Evolutionary conservation across 30 jellyfish, hydroid and myxozoan genomes (phyloP).

Genomic region (Pseudorhiza aurosa): DNA sequence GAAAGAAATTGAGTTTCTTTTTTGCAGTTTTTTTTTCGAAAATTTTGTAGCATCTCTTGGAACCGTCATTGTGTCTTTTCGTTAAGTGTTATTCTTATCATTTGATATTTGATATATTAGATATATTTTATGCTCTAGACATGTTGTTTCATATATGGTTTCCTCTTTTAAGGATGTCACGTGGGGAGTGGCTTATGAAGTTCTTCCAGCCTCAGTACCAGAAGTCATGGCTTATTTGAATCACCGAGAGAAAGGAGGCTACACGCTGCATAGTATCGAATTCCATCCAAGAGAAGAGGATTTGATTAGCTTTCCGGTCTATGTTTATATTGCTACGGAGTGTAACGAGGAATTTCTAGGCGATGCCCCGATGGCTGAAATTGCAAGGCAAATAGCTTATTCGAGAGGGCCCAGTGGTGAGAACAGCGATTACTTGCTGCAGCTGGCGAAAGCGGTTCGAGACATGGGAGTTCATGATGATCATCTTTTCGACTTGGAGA

Average conservation of each 20-base stretch:
- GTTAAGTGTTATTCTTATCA: too few relatives aligned
- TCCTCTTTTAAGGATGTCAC: conserved; percentile 58
- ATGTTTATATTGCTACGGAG: conserved; percentile 82
- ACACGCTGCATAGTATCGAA: conserved; percentile 66
- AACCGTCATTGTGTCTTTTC: too few relatives aligned
- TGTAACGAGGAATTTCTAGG: conserved; percentile 82
- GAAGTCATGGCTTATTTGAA: conserved; percentile 85
- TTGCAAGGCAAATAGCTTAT: conserved; percentile 81
- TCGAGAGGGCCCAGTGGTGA: conserved; percentile 95
- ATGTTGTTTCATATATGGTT: neutral
- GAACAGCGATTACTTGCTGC: conserved; percentile 82
- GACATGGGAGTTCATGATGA: conserved; percentile 70
- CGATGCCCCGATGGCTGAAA: conserved; percentile 77
- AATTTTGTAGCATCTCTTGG: too few relatives aligned
- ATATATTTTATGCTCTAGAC: neutral
- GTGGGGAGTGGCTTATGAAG: conserved; percentile 95
- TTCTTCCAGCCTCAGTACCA: conserved; percentile 61
- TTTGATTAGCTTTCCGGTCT: conserved; percentile 42
- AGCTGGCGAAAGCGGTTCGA: conserved; percentile 70
- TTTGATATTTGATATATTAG: too few relatives aligned
- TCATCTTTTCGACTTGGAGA: conserved; percentile 68
- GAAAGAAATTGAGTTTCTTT: too few relatives aligned
- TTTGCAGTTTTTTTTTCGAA: too few relatives aligned
- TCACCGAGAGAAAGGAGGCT: conserved; percentile 97
- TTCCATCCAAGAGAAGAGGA: conserved; percentile 62